Conservation (phyloP, 2,113 vertebrate species). For the Zosterops lateralis region DNA sequence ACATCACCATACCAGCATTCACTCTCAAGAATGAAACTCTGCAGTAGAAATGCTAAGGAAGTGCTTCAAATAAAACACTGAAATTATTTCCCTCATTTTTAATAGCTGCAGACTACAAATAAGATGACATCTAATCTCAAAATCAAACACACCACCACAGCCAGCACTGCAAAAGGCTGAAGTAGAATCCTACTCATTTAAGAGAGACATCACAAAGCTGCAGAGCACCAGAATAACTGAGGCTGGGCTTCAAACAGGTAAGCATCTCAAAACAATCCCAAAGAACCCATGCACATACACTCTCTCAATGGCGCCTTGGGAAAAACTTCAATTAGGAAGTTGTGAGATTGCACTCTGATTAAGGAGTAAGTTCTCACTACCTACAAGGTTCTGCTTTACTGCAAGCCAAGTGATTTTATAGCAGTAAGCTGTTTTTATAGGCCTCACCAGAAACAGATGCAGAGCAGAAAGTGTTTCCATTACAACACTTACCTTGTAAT, state of each 20-base stretch:
- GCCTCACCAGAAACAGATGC: neutral
- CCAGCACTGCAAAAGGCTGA: neutral
- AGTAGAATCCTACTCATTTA: neutral
- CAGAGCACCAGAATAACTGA: neutral
- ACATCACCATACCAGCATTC: neutral
- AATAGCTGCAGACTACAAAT: neutral
- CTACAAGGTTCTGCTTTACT: neutral
- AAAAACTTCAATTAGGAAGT: neutral
- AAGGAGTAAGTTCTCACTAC: neutral
- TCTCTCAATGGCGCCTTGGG: neutral
- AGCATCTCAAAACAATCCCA: neutral
- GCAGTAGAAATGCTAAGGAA: neutral
- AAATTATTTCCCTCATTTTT: neutral
- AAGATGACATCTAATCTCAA: neutral
- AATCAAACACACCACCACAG: neutral
- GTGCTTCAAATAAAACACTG: neutral
- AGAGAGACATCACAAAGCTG: neutral
- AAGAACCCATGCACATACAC: neutral
- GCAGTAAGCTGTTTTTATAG: neutral
- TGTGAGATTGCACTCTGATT: neutral
- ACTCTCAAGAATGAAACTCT: neutral
- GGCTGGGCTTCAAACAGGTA: neutral
- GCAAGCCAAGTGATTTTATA: neutral
- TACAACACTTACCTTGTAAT: conserved; percentile 84
- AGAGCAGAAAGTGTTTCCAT: neutral